A percentile compares a stretch with the other conserved stretches of the same genome.
These are phyloP conservation scores for Rissa tridactyla DNA, from an alignment of 2,113 vertebrate species.

Conservation along the genomic window DNA sequence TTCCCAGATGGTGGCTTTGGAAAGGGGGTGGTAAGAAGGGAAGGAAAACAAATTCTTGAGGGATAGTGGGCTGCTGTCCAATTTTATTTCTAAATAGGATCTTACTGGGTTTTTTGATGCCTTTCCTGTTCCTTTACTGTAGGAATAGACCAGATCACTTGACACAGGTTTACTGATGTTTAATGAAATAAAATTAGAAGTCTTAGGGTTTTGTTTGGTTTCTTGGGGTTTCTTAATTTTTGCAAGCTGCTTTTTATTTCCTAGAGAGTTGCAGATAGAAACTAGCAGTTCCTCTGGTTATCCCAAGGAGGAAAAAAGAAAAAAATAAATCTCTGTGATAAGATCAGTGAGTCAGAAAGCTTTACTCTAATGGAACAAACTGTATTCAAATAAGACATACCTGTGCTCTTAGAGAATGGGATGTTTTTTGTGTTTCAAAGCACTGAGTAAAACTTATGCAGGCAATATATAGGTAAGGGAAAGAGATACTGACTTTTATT, in stretches of 20 bases:
- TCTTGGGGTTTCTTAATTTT: neutral
- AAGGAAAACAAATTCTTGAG: neutral
- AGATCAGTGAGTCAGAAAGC: neutral
- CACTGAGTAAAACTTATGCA: neutral
- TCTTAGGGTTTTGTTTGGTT: neutral
- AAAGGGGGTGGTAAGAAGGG: neutral
- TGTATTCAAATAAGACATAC: neutral
- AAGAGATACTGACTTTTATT: neutral
- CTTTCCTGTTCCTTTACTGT: neutral
- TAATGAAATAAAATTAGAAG: neutral
- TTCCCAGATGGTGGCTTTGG: neutral
- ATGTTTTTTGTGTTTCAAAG: neutral
- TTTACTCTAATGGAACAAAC: neutral
- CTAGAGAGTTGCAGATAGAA: neutral
- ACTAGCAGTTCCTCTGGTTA: neutral
- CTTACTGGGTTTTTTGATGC: neutral
- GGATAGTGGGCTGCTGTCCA: neutral
- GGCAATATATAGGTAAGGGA: neutral
- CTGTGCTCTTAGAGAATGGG: neutral
- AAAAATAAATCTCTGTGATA: neutral
- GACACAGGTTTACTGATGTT: neutral
- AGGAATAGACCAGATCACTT: neutral
- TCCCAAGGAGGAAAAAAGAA: fast-evolving
- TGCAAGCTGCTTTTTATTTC: neutral
- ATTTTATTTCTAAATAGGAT: neutral